Evolutionary conservation across 2,113 vertebrate genomes (phyloP).

Genomic region (Rhagologus leucostigma): DNA sequence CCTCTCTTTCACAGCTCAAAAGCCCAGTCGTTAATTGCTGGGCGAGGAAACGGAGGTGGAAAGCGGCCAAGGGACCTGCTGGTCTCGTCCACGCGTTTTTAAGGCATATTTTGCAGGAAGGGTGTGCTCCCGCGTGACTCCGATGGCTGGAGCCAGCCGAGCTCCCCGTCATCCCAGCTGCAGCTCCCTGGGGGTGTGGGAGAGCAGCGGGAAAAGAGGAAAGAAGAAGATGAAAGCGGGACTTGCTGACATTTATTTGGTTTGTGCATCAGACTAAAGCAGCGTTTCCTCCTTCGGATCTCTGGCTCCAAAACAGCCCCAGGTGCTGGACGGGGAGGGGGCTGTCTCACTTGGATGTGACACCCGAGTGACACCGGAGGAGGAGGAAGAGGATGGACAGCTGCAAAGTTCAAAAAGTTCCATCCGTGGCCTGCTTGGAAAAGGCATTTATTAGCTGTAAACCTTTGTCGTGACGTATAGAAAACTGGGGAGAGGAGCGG

Average conservation of each 20-base stretch:
- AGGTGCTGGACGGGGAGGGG: not conserved
- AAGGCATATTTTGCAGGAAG: constrained; percentile 47
- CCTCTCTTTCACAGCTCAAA: not conserved
- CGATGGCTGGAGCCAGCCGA: not conserved
- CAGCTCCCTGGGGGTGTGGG: not conserved
- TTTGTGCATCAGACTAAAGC: not conserved
- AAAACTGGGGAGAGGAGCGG: not conserved
- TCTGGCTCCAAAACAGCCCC: not conserved
- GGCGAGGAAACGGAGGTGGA: not conserved
- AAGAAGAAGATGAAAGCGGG: not conserved
- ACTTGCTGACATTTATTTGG: not conserved
- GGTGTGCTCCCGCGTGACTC: not conserved
- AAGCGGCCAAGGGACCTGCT: not conserved
- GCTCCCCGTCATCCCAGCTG: not conserved
- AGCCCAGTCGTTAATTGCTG: not conserved
- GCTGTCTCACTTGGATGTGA: not conserved
- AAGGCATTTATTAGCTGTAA: constrained; percentile 52
- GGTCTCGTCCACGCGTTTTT: not conserved
- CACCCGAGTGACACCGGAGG: not conserved
- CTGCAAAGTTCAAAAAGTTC: not conserved
- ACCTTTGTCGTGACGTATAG: not conserved
- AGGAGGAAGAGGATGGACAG: not conserved
- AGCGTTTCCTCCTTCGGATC: not conserved
- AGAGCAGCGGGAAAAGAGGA: not conserved
- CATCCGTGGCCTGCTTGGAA: constrained; percentile 4